Conservation (phyloP, 1,140 invertebrate genomes). For the Brachionus angularis region DNA sequence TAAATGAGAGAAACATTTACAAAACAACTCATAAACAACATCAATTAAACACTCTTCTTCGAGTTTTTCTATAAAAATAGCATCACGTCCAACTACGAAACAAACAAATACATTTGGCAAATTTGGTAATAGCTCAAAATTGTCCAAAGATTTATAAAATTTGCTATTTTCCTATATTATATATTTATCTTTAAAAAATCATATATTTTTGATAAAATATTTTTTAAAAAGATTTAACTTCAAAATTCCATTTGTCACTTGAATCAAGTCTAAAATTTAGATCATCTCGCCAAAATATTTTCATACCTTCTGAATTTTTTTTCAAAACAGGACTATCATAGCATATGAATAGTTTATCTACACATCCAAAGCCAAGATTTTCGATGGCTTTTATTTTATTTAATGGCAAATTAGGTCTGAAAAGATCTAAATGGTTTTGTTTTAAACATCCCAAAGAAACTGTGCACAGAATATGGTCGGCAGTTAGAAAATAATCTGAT, state of each 20-base stretch:
- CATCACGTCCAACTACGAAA: slow-evolving; percentile 26
- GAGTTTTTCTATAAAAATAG: slow-evolving; percentile 25
- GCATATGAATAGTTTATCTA: slow-evolving; percentile 25
- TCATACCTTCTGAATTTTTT: slow-evolving; percentile 10
- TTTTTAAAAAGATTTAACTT: slow-evolving; percentile 9
- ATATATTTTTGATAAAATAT: not conserved
- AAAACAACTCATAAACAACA: slow-evolving; percentile 17
- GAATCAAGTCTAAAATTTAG: slow-evolving; percentile 4
- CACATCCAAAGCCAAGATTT: slow-evolving; percentile 33
- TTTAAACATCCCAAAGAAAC: slow-evolving; percentile 20
- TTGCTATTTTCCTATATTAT: too few relatives aligned
- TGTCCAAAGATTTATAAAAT: slow-evolving; percentile 26
- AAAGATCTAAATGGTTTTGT: not conserved
- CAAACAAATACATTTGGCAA: slow-evolving; percentile 18
- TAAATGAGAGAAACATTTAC: not conserved
- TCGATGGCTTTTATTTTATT: slow-evolving; percentile 35
- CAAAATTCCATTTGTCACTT: slow-evolving; percentile 8
- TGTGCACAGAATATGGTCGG: slow-evolving; percentile 5
- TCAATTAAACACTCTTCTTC: slow-evolving; percentile 36
- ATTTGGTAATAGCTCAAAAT: slow-evolving; percentile 28
- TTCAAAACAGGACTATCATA: slow-evolving; percentile 28
- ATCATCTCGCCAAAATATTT: slow-evolving; percentile 33
- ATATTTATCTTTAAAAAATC: not conserved
- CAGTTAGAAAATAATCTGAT: not conserved
- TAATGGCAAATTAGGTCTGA: slow-evolving; percentile 2